phyloP scores from a whole-genome alignment of 2,888 invertebrate genomes.

The Hypercompe scribonia region DNA sequence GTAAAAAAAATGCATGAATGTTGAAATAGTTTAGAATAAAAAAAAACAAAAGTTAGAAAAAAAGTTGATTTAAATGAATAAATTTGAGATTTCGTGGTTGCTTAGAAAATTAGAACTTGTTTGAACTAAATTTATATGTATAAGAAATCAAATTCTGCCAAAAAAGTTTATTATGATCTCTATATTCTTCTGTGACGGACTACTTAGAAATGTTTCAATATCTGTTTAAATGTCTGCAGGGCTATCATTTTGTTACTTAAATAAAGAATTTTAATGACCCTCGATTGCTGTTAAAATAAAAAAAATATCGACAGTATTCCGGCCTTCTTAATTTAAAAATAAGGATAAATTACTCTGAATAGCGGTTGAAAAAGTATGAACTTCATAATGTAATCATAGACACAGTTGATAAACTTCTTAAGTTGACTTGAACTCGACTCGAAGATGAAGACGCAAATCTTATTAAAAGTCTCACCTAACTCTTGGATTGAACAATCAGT shows the following conservation, averaged over 20 bases:
- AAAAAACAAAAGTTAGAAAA: too few relatives aligned
- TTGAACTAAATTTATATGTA: neutral
- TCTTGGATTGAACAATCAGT: slow-evolving; percentile 17
- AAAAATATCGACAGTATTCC: neutral
- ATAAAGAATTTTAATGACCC: neutral
- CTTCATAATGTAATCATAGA: slow-evolving; percentile 43
- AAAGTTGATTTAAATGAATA: too few relatives aligned
- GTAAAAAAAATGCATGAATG: too few relatives aligned
- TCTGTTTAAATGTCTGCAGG: neutral
- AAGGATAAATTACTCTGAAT: slow-evolving; percentile 11
- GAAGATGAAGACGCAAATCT: slow-evolving; percentile 41
- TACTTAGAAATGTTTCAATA: neutral
- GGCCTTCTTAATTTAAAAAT: slow-evolving; percentile 6
- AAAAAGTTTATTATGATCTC: neutral
- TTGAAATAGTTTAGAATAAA: neutral
- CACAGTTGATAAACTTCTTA: slow-evolving; percentile 35
- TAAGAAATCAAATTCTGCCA: neutral
- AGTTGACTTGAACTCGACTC: slow-evolving; percentile 33
- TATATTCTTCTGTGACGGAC: neutral
- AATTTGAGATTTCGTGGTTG: neutral
- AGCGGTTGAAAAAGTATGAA: slow-evolving; percentile 18
- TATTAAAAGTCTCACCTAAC: slow-evolving; percentile 46
- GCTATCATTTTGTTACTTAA: neutral
- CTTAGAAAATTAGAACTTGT: neutral
- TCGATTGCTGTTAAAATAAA: neutral